Evolutionary conservation across 2,888 invertebrate genomes (phyloP), one percentile per base, ranked within the genome.

Genomic region (Cheiracanthium punctorium): DNA sequence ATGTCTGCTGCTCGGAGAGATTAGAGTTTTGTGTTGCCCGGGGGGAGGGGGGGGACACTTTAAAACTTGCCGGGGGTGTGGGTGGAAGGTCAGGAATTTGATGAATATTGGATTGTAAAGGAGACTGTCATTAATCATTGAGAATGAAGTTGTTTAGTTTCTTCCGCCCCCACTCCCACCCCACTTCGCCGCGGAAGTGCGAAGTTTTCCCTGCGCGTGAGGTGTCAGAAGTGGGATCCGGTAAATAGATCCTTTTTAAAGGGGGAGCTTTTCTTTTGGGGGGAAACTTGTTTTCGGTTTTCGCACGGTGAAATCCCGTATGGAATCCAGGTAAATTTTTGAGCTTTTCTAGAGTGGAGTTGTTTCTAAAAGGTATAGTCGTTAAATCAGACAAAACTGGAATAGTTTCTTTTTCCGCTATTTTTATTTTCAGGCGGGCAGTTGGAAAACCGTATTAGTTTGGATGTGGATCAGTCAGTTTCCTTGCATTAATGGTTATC

Each of bases 81-180:
- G n/a, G n/a, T n/a, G 58, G 58, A 24, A 58, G 58, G 58, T 58
- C 58, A 58, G 24, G 24, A 58, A 58, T 58, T 58, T 58, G 58
- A 58, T 58, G 58, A 58, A 58, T 58, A 58, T 58, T 58, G 58
- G 58, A 58, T 58, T 58, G 58, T 58, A 58, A 58, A 58, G 58
- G 12, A 17, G 17, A 20, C 58, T 17, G 20, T 24, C 58, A 58
- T 58, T 58, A 58, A 58, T 58, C 58, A 58, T 58, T 24, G 58
- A 24, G 58, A 58, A 58, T 58, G 58, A 58, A 58, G 58, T 58
- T 58, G 58, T 58, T 58, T 58, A 58, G 58, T 58, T 58, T 58
- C 24, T 24, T 2, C 2, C 24, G 12, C n/a, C n/a, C n/a, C n/a
- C n/a, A n/a, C n/a, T n/a, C n/a, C n/a, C n/a, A n/a, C n/a, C n/a